Evolutionary conservation across 1,140 invertebrate genomes (phyloP), one percentile per base, ranked within the genome.

Genomic region (Cepaea nemoralis): DNA sequence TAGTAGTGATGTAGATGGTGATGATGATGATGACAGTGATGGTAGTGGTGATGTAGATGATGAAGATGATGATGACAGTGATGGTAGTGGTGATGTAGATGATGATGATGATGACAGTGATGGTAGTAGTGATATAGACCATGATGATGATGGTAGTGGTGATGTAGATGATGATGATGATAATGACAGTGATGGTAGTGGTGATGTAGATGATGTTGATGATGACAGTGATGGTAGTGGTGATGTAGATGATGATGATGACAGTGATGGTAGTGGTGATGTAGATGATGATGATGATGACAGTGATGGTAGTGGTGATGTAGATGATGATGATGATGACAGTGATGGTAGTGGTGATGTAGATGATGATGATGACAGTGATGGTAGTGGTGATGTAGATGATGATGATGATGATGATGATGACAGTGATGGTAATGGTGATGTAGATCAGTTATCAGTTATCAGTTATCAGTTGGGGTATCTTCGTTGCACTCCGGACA

Each of bases 301-400:
- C 31, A 31, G 67, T 70, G 67, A 70, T 70, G 67, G 67, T 70
- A 31, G 33, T 70, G 67, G 31, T 70, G 67, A 70, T 70, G 67
- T 16, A 19, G 67, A 31, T 70, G 67, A 31, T 70, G 67, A 31
- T 70, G 31, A 31, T 70, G 67, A 31, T 70, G 67, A 31, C 31
- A 31, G 33, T 70, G 67, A 31, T 70, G 67, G 31, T 70, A 31
- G 67, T 70, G 67, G 67, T 31, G 67, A 70, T 70, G 31, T 19
- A 19, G 67, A 31, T 70, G 67, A 70, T 70, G 67, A 70, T 19
- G 67, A 31, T 31, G 67, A 70, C 31, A 31, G 67, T 70, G 67
- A 31, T 70, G 67, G 31, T 70, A 31, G 33, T 70, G 67, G 67
- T 70, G 67, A 16, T 70, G 67, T 16, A 19, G 67, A 70, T 70